Conservation (phyloP, 2,888 invertebrate genomes). For the Acanthopleura granulata region DNA sequence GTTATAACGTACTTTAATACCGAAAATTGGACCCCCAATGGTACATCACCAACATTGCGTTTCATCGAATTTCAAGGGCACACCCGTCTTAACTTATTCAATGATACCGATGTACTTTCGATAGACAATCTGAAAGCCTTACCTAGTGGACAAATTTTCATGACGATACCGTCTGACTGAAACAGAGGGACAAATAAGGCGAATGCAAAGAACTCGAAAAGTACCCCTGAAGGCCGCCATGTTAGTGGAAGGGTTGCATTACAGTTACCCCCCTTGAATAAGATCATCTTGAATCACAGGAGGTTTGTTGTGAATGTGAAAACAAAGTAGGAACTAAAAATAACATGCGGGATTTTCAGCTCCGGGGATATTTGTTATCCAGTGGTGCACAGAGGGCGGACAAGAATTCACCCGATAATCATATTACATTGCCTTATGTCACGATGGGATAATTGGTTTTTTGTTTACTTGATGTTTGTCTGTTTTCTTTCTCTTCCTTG, state of each 20-base stretch:
- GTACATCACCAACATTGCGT: background rate
- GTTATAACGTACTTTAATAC: background rate
- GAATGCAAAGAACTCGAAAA: background rate
- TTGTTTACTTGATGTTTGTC: too few species aligned
- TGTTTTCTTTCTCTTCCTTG: too few species aligned
- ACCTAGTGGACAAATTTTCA: constrained; percentile 8
- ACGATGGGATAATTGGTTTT: too few species aligned
- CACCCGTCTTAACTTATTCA: background rate
- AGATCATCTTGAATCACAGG: too few species aligned
- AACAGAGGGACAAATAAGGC: background rate
- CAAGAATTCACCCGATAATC: too few species aligned
- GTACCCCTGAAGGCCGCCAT: background rate
- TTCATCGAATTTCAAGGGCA: background rate
- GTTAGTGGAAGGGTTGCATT: background rate
- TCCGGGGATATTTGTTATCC: too few species aligned
- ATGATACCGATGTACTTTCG: background rate
- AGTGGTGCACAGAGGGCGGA: too few species aligned
- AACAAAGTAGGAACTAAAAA: too few species aligned
- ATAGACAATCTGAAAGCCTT: background rate
- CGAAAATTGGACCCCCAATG: constrained; percentile 1
- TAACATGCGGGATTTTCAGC: too few species aligned
- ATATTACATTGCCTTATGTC: too few species aligned
- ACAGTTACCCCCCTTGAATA: constrained; percentile 4
- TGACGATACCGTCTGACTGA: constrained; percentile 3
- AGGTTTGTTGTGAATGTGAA: too few species aligned